Percentiles rank a stretch among this genome's conserved stretches.
phyloP scores from a whole-genome alignment of 2,888 invertebrate genomes.

The Hypolimnas misippus region DNA sequence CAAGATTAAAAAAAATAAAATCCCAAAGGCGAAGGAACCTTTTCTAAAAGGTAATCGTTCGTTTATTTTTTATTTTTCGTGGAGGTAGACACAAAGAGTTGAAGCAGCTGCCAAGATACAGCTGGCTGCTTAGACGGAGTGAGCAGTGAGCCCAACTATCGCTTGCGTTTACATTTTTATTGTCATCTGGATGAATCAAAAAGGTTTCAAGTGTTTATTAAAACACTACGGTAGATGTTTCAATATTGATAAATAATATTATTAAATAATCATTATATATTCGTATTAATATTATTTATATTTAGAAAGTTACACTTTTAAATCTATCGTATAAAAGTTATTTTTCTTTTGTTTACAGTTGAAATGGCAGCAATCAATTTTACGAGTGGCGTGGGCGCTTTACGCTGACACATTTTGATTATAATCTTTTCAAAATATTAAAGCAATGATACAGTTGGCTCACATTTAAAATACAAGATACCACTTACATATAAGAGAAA shows the following conservation, averaged over 20 bases:
- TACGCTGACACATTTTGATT: constrained; percentile 10
- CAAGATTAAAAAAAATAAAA: constrained; percentile 59
- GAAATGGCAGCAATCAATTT: constrained; percentile 20
- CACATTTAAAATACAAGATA: too few relatives aligned
- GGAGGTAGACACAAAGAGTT: constrained; percentile 73
- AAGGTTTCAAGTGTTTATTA: constrained; percentile 21
- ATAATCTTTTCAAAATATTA: not conserved
- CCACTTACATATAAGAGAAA: too few relatives aligned
- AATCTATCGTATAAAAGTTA: not conserved
- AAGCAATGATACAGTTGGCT: not conserved
- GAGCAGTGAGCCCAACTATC: constrained; percentile 46
- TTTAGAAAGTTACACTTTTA: not conserved
- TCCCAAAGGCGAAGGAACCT: constrained; percentile 60
- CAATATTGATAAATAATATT: too few relatives aligned
- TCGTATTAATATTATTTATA: too few relatives aligned
- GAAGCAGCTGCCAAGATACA: constrained; percentile 71
- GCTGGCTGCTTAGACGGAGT: constrained; percentile 61
- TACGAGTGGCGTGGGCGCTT: constrained; percentile 18
- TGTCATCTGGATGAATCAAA: constrained; percentile 52
- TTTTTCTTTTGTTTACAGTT: not conserved
- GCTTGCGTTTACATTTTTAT: constrained; percentile 47
- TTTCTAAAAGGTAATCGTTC: constrained; percentile 76
- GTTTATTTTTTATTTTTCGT: constrained; percentile 65
- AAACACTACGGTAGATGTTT: not conserved
- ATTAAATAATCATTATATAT: too few relatives aligned